Percentiles rank a stretch among this genome's conserved stretches.
phyloP scores from a whole-genome alignment of 2,888 invertebrate genomes.

The Sussaba pulchella region DNA sequence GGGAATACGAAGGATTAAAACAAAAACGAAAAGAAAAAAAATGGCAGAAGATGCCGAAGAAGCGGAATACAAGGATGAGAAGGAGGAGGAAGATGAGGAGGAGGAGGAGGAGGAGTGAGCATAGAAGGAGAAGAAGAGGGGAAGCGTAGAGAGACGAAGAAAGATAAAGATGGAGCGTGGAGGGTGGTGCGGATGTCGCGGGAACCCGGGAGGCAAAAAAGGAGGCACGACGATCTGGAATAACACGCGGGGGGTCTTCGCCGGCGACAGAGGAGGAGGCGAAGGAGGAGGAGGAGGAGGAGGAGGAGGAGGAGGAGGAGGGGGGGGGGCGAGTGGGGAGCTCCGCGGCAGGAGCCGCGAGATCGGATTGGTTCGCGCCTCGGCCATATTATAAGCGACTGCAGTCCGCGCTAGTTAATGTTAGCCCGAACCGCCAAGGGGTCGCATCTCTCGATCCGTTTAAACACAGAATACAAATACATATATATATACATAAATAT shows the following conservation, averaged over 20 bases:
- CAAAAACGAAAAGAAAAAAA: neutral
- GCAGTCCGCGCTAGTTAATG: conserved; percentile 83
- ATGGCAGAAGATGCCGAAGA: too few relatives aligned
- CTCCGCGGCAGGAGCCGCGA: conserved; percentile 75
- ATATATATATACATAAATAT: too few relatives aligned
- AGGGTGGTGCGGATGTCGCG: conserved; percentile 25
- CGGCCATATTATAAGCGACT: conserved; percentile 83
- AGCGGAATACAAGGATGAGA: neutral
- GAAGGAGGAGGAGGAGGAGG: conserved; percentile 55
- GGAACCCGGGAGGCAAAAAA: conserved; percentile 49
- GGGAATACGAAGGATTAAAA: conserved; percentile 12
- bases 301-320: too few relatives aligned
- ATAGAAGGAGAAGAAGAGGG: neutral
- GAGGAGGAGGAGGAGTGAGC: neutral
- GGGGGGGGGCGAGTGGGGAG: conserved; percentile 58
- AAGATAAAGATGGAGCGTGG: conserved; percentile 4
- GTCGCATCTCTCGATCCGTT: conserved; percentile 78
- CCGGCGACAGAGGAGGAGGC: conserved; percentile 70
- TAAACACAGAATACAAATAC: too few relatives aligned
- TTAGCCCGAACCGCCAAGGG: conserved; percentile 82
- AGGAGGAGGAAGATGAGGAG: conserved; percentile 3
- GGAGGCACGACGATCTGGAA: conserved; percentile 65
- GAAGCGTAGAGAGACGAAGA: neutral
- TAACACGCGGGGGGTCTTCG: conserved; percentile 70
- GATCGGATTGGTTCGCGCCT: conserved; percentile 82